These are phyloP conservation scores for Mareca strepera DNA, from an alignment of 2,797 vertebrate species.

Conservation along the genomic window DNA sequence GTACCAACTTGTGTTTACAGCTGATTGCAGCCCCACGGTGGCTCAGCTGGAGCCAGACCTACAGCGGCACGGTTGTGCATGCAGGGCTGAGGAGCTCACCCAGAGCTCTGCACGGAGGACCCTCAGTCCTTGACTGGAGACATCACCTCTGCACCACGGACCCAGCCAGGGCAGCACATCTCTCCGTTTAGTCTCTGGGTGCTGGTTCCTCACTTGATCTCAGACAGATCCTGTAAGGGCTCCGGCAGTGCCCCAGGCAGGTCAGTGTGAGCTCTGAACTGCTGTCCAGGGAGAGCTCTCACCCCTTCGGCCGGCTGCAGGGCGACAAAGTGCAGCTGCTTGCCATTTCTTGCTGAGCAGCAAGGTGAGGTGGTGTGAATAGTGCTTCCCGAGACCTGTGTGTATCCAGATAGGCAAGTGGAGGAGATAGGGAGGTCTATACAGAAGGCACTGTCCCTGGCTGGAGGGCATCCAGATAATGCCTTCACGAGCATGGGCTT, in stretches of 20 bases:
- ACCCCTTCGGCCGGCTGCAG: rapidly evolving
- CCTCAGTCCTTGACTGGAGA: rapidly evolving
- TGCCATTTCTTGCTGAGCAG: neutral
- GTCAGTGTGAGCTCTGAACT: neutral
- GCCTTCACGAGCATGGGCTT: neutral
- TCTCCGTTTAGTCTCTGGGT: neutral
- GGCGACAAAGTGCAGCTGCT: neutral
- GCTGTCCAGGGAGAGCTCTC: neutral
- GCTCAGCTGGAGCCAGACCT: neutral
- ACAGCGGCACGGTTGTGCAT: rapidly evolving
- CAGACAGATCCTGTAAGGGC: neutral
- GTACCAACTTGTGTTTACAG: neutral
- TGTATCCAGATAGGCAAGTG: neutral
- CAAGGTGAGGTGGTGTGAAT: neutral
- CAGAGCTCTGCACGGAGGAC: neutral
- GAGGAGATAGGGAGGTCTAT: neutral
- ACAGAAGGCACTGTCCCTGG: neutral
- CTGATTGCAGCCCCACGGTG: neutral
- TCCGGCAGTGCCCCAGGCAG: neutral
- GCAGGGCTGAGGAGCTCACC: neutral
- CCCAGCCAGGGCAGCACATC: neutral
- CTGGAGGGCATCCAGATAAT: neutral
- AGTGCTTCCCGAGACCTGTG: neutral
- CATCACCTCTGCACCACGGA: rapidly evolving
- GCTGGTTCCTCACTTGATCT: neutral